Base-by-base conservation (phyloP, 2,113 vertebrate genomes). In the Euleptes europaea region DNA sequence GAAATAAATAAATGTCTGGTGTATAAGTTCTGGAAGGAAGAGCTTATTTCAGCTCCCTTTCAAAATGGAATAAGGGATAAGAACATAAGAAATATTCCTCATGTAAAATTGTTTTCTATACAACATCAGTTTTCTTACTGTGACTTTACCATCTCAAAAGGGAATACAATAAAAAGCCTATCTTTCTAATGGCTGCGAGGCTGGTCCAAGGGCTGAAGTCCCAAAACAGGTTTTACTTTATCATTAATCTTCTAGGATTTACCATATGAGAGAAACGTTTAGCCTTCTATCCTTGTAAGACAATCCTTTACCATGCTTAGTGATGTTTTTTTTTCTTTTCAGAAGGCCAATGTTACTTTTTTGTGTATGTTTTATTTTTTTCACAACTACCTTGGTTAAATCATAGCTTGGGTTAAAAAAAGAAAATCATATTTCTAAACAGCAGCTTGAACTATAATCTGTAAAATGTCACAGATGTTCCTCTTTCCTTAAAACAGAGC, bases 401-500 rank as follows among this genome's bases (percentile, higher is more conserved):
- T 83, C 83, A 83, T 94, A 33, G 49, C 70, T 88, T 89, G 83
- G 70, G 31, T 85, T 60, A 40, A 78, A 51, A 92, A 89, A 94
- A 88, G 84, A 91, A 60, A 93, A 90, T 78, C 4, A 66, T 28
- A 47, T 38, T 86, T 93, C 85, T 84, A 79, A 90, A 84, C 65
- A 47, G 83, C 44, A 87, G 73, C 35, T 89, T 93, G 71, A 23
- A 85, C 69, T 89, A 71, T 92, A 88, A 94, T 91, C 88, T 89
- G 42, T 78, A 91, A 90, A 94, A 89, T 81, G 79, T 63, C 84
- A 78, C 82, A 82, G 82, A 84, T 84, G 83, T 89, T 95, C 90
- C 82, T 92, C 90, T 94, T 91, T 94, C 94, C 91, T 91, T n/a
- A n/a, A n/a, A 88, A 91, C 88, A 74, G 75, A 88, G 23, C 60